Percentiles rank a stretch among this genome's conserved stretches.
Evolutionary conservation across 2,888 invertebrate species (phyloP).

Genomic region (Philhelius pedissequus): DNA sequence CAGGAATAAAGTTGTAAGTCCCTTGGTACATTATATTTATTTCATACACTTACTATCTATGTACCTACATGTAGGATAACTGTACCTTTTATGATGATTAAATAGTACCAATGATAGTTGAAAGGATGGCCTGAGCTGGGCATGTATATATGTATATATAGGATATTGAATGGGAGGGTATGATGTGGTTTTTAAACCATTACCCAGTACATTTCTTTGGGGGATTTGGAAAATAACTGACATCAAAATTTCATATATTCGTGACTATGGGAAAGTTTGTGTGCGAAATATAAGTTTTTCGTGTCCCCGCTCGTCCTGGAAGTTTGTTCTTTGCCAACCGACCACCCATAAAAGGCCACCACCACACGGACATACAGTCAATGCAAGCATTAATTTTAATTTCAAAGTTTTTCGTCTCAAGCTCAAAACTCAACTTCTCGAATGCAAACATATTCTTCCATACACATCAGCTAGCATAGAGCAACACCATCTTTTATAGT

Average conservation of each 20-base stretch:
- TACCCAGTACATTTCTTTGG: constrained; percentile 44
- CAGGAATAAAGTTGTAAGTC: constrained; percentile 41
- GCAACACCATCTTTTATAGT: constrained; percentile 1
- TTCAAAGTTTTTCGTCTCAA: constrained; percentile 2
- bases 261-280: constrained; percentile 2
- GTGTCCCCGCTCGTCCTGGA: not conserved
- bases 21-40: constrained; percentile 20
- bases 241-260: constrained; percentile 16
- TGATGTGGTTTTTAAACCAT: not conserved
- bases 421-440: not conserved
- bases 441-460: not conserved
- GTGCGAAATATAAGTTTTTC: not conserved
- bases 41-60: constrained; percentile 34
- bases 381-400: constrained; percentile 18
- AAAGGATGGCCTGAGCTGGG: not conserved
- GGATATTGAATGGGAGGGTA: not conserved
- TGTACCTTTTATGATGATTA: constrained; percentile 67
- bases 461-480: not conserved
- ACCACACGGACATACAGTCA: not conserved
- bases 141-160: too few relatives aligned
- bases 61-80: not conserved
- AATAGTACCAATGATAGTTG: constrained; percentile 59
- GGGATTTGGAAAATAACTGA: constrained; percentile 25
- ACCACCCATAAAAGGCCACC: not conserved
- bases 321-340: constrained; percentile 2